phyloP scores from a whole-genome alignment of 2,113 vertebrate genomes.

The Elgaria multicarinata region DNA sequence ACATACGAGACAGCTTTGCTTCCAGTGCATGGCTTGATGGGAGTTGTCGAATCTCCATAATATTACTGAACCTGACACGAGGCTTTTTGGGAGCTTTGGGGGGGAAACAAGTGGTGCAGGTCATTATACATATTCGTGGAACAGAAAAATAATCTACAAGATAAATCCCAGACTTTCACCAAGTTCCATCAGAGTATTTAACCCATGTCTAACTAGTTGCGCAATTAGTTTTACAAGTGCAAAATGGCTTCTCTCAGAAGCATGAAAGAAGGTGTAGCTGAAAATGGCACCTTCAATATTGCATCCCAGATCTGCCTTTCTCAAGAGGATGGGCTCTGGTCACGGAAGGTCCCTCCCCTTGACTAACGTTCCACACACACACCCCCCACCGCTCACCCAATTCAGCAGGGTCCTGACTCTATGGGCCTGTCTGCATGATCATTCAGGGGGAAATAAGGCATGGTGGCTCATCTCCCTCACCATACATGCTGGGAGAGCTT shows the following conservation, averaged over 20 bases:
- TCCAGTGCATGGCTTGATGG: conserved; percentile 93
- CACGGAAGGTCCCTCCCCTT: no score
- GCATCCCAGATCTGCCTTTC: no score
- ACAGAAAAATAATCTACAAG: background rate
- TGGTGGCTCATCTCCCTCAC: no score
- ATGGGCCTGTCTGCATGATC: no score
- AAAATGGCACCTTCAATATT: no score
- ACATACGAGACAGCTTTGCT: conserved; percentile 97
- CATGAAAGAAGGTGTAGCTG: background rate
- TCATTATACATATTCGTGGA: conserved; percentile 22
- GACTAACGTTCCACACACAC: no score
- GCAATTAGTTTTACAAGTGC: background rate
- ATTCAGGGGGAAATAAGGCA: no score
- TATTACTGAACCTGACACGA: conserved; percentile 93
- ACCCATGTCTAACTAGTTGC: background rate
- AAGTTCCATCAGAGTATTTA: background rate
- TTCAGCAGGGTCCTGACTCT: no score
- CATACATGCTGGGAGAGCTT: no score
- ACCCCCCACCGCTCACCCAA: no score
- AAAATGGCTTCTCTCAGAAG: background rate
- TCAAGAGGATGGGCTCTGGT: no score
- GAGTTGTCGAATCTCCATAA: conserved; percentile 96
- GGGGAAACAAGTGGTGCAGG: conserved; percentile 20
- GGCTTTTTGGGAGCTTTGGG: conserved; percentile 86
- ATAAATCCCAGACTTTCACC: background rate